Evolutionary conservation across 2,797 vertebrate species (phyloP), one percentile per base, ranked within the genome.

Genomic region (Gymnothorax javanicus): DNA sequence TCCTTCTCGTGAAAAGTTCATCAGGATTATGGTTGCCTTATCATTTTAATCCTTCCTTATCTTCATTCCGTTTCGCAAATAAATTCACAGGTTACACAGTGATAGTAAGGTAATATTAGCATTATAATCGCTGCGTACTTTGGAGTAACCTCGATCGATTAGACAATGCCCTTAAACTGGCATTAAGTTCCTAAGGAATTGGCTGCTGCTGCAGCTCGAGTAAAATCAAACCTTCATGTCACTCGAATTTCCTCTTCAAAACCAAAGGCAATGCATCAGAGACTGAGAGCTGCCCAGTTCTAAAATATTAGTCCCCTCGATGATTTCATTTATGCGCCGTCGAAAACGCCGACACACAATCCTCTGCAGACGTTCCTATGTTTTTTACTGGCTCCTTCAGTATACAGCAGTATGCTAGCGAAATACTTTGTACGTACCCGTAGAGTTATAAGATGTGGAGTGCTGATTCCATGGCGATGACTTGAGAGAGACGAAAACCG

Each of bases 401-500:
- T 43, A 43, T 43, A 43, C 90, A 90, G 85, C 89, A 87, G 89
- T 84, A 62, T 89, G 33, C 33, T 43, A 43, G 33, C 33, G 33
- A 43, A 43, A 90, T 85, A 86, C 20, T 90, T 54, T 87, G 79
- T 84, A 84, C 84, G 79, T 43, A 67, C 79, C 84, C 67, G 56
- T 86, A 79, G 77, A 56, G 60, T 77, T 73, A 89, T 79, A 87
- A 86, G 87, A 91, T 90, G 88, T 88, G 92, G 90, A 85, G 89
- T 91, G 88, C 83, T 92, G 88, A 91, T 89, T 86, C 91, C 88
- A 69, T 57, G 33, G 64, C 90, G 91, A 88, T 81, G 85, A 84
- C 87, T 89, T 89, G 90, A 91, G 92, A 94, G 88, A 95, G 94
- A 96, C 90, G 81, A 33, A 89, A 89, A 73, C 87, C 89, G 90